These are phyloP conservation scores for Solenodon paradoxus DNA, from an alignment of 2,113 vertebrate species.

Conservation along the genomic window DNA sequence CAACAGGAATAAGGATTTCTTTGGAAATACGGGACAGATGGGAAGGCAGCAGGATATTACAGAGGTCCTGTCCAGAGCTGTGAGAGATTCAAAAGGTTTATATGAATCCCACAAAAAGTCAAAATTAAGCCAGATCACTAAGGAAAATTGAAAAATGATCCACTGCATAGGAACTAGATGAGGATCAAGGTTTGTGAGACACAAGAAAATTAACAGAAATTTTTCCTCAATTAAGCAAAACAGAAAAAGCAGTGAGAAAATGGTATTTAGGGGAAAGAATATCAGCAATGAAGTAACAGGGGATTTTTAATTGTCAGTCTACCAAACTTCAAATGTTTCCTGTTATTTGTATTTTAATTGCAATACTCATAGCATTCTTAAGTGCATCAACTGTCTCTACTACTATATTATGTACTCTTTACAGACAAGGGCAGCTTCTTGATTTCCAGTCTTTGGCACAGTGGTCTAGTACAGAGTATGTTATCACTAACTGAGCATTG, in stretches of 20 bases:
- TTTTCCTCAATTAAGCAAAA: neutral
- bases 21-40: neutral
- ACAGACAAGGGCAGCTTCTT: neutral
- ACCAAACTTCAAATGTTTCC: neutral
- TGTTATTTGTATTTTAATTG: neutral
- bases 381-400: neutral
- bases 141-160: neutral
- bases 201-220: neutral
- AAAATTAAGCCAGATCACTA: slow-evolving; percentile 40
- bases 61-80: neutral
- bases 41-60: neutral
- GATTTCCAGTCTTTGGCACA: neutral
- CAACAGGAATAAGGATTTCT: neutral
- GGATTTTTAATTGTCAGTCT: neutral
- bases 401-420: neutral
- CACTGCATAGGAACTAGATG: neutral
- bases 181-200: neutral
- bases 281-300: neutral
- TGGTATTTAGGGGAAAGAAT: neutral
- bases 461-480: neutral
- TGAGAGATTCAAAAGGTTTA: neutral
- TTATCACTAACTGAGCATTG: neutral
- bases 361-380: neutral
- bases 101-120: neutral
- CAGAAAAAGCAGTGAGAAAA: neutral